phyloP scores from a whole-genome alignment of 2,888 invertebrate genomes.

The Rutpela maculata region DNA sequence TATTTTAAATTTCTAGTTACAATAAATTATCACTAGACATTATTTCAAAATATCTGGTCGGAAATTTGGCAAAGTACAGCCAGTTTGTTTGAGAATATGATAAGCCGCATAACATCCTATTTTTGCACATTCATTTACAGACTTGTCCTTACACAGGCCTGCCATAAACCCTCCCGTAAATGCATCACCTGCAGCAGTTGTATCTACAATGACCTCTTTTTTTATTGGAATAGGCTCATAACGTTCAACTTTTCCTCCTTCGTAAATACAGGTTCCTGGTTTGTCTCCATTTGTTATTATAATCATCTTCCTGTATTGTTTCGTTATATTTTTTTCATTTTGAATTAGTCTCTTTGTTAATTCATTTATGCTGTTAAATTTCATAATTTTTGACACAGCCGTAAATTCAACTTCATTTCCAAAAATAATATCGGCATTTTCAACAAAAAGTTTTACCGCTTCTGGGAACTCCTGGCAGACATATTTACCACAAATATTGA shows the following conservation, averaged over 20 bases:
- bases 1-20: no score
- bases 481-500: constrained; percentile 77
- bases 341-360: constrained; percentile 48
- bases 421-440: constrained; percentile 75
- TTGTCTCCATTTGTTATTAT: constrained; percentile 80
- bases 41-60: constrained; percentile 24
- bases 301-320: constrained; percentile 74
- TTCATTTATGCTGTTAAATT: constrained; percentile 57
- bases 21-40: neutral
- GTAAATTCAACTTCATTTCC: constrained; percentile 77
- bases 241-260: constrained; percentile 58
- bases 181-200: constrained; percentile 79
- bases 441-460: constrained; percentile 72
- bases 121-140: constrained; percentile 72
- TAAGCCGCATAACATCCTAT: constrained; percentile 73
- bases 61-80: constrained; percentile 73
- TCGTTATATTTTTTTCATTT: constrained; percentile 38
- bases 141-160: constrained; percentile 72
- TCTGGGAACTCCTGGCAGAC: constrained; percentile 73
- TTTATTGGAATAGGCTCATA: constrained; percentile 72
- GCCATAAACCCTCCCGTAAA: constrained; percentile 78
- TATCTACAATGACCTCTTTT: constrained; percentile 74
- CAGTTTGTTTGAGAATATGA: constrained; percentile 74
- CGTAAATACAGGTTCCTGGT: constrained; percentile 74
- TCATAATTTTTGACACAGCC: constrained; percentile 70